Percentiles rank a stretch among this genome's conserved stretches.
phyloP scores from a whole-genome alignment of 2,113 vertebrate species.

The Ochotona curzoniae region DNA sequence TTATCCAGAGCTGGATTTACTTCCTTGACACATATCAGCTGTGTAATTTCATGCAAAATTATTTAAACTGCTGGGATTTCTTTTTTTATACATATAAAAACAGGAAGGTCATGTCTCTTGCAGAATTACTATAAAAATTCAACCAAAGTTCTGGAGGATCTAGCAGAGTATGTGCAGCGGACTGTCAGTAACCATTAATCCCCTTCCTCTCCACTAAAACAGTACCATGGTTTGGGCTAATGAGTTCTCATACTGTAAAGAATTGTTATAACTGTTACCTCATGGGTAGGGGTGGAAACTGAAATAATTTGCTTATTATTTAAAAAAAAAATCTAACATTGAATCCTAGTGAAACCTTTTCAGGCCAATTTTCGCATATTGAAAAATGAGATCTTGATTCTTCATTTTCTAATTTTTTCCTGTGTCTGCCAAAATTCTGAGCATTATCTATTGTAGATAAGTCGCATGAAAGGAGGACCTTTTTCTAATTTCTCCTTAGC shows the following conservation, averaged over 20 bases:
- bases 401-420: background rate
- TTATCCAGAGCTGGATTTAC: background rate
- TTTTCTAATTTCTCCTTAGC: background rate
- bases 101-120: background rate
- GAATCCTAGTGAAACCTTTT: background rate
- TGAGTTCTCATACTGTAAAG: background rate
- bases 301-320: background rate
- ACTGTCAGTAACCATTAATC: background rate
- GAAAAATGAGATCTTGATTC: background rate
- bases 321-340: background rate
- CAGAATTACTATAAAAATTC: background rate
- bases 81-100: background rate
- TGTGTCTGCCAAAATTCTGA: background rate
- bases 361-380: background rate
- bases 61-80: background rate
- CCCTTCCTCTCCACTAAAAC: background rate
- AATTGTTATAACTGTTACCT: background rate
- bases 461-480: background rate
- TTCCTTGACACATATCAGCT: background rate
- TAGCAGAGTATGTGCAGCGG: background rate
- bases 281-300: background rate
- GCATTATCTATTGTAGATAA: background rate
- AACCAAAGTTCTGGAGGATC: background rate
- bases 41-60: constrained; percentile 10
- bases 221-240: background rate